A percentile compares a stretch with the other conserved stretches of the same genome.
phyloP scores from a whole-genome alignment of 2,888 invertebrate genomes.

The Chrysolina haemoptera region DNA sequence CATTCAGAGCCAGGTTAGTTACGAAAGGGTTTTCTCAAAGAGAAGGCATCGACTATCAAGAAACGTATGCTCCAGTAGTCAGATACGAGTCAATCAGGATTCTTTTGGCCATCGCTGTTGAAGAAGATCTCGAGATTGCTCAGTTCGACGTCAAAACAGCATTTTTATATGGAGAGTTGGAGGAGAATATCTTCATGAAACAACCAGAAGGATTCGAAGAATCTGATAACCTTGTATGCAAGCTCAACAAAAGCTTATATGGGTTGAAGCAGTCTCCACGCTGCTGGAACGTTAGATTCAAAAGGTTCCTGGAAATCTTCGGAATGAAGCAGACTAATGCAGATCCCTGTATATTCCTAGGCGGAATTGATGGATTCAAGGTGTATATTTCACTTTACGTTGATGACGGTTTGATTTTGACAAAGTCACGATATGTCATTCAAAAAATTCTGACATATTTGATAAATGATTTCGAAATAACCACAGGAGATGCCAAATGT shows the following conservation, averaged over 20 bases:
- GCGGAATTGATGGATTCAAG: not conserved
- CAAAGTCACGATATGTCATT: not conserved
- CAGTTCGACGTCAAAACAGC: conserved; percentile 53
- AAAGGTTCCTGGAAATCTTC: not conserved
- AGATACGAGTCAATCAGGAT: conserved; percentile 46
- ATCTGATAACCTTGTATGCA: conserved; percentile 42
- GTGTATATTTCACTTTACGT: not conserved
- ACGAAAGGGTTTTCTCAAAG: conserved; percentile 47
- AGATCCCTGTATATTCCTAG: not conserved
- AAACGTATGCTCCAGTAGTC: conserved; percentile 52
- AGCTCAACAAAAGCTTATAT: conserved; percentile 44
- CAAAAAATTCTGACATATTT: not conserved
- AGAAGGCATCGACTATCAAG: conserved; percentile 45
- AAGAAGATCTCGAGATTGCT: conserved; percentile 44
- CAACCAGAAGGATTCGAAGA: conserved; percentile 46
- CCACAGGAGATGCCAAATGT: not conserved
- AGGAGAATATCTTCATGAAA: conserved; percentile 50
- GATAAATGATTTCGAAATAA: not conserved
- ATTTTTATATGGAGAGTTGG: conserved; percentile 50
- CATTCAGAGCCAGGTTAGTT: conserved; percentile 48
- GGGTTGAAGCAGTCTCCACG: conserved; percentile 33
- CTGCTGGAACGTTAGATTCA: not conserved
- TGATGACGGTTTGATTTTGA: not conserved
- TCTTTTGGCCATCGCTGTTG: conserved; percentile 49
- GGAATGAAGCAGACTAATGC: not conserved